Conservation (phyloP, 2,888 invertebrate species). For the Tetranychus truncatus region DNA sequence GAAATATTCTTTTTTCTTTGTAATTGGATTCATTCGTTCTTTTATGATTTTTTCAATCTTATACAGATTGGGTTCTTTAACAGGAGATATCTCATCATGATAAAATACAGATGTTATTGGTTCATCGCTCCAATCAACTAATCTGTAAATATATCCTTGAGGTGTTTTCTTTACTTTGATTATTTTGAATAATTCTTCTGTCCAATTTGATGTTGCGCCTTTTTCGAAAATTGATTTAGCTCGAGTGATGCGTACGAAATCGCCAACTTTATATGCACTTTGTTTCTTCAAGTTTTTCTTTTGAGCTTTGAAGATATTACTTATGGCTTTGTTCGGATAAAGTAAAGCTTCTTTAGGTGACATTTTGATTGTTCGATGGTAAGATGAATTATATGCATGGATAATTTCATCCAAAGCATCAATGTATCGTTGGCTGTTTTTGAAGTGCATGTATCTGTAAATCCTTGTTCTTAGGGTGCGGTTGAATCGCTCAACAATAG, state of each 20-base stretch:
- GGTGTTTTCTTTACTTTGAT: constrained; percentile 3
- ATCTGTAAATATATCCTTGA: not conserved
- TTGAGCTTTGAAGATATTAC: not conserved
- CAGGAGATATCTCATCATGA: no score
- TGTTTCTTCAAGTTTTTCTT: not conserved
- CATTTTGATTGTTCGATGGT: constrained; percentile 14
- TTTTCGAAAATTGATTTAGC: not conserved
- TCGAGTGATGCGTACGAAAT: constrained; percentile 2
- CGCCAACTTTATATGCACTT: constrained; percentile 2
- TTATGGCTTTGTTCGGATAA: no score
- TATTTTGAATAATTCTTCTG: constrained; percentile 8
- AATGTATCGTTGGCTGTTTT: constrained; percentile 22
- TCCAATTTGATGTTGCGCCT: constrained; percentile 12
- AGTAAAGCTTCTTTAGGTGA: constrained; percentile 1
- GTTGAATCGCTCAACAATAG: no score
- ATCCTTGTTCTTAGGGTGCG: no score
- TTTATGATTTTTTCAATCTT: no score
- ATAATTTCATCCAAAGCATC: constrained; percentile 9
- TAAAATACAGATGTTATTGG: no score
- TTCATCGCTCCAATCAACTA: constrained; percentile 8
- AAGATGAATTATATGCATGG: constrained; percentile 13
- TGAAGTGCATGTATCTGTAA: not conserved
- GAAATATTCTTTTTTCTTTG: no score
- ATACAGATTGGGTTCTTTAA: no score
- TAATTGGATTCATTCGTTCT: no score